Evolutionary conservation across 2,888 invertebrate genomes (phyloP), one percentile per base, ranked within the genome.

Genomic region (Reticulitermes lucifugus): DNA sequence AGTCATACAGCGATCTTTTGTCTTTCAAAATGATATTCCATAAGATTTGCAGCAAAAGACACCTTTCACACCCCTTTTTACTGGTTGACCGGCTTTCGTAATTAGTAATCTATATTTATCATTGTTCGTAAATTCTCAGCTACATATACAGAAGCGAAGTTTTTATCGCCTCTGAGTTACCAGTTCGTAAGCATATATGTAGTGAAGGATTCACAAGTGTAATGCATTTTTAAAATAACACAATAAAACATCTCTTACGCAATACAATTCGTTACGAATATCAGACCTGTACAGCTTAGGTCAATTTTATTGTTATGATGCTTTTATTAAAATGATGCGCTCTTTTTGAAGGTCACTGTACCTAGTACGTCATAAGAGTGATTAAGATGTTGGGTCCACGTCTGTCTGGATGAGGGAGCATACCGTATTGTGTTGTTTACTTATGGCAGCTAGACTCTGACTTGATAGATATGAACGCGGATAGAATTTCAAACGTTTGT

Each of bases 391-490:
- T 43, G 21, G 77, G 46, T 21, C 18, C 35, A 73, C 65, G 65
- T 65, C n/a, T 25, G 65, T 25, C 65, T n/a, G n/a, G n/a, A n/a
- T 65, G 65, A 65, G 65, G 73, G 41, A 73, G 83, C 60, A 51
- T 51, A 83, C 35, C 73, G 65, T 83, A 83, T 83, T 83, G 83
- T 83, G 83, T 83, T 83, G 83, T 83, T 83, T 83, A 55, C 73
- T 83, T 55, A 75, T 83, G 83, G 55, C 71, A 65, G 81, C 81
- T 21, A 59, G 65, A 14, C 60, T 46, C 73, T 51, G 73, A 29
- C 83, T 83, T 83, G 83, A 83, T 75, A 83, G 83, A 83, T 83
- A 83, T 73, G 73, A n/a, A 83, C 83, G 83, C 29, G 46, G 75
- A 55, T 83, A 83, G 83, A 83, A 83, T 83, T 83, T 83, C 83